Evolutionary conservation across 2,888 invertebrate species (phyloP).

Genomic region (Dolichopus griseipennis): DNA sequence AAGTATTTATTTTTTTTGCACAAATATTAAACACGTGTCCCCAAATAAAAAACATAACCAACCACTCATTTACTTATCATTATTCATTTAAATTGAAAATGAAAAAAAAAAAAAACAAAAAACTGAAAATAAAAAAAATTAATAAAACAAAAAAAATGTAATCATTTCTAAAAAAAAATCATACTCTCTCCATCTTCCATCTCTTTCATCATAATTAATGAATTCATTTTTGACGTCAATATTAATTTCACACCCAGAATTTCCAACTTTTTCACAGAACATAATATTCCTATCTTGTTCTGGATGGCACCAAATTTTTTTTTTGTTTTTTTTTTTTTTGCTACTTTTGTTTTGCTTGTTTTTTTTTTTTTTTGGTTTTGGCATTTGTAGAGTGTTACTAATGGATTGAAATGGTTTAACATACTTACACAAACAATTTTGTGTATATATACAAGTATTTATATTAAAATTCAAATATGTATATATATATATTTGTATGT

Average conservation of each 20-base stretch:
- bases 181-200: too few relatives aligned
- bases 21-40: neutral
- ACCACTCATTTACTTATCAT: neutral
- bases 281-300: too few relatives aligned
- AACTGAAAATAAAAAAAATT: too few relatives aligned
- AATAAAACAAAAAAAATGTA: too few relatives aligned
- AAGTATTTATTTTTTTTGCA: too few relatives aligned
- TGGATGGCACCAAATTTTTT: neutral
- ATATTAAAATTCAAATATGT: neutral
- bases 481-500: neutral
- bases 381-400: neutral
- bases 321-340: neutral
- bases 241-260: neutral
- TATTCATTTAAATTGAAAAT: neutral
- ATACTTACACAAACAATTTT: too few relatives aligned
- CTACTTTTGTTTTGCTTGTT: too few relatives aligned
- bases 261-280: too few relatives aligned
- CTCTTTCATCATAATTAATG: neutral
- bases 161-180: neutral
- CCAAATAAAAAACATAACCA: neutral
- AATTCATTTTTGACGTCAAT: slow-evolving; percentile 6
- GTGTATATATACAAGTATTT: neutral
- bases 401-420: neutral
- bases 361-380: neutral
- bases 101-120: too few relatives aligned